Evolutionary conservation across 2,888 invertebrate species (phyloP).

Genomic region (Lasioglossum figueresi): DNA sequence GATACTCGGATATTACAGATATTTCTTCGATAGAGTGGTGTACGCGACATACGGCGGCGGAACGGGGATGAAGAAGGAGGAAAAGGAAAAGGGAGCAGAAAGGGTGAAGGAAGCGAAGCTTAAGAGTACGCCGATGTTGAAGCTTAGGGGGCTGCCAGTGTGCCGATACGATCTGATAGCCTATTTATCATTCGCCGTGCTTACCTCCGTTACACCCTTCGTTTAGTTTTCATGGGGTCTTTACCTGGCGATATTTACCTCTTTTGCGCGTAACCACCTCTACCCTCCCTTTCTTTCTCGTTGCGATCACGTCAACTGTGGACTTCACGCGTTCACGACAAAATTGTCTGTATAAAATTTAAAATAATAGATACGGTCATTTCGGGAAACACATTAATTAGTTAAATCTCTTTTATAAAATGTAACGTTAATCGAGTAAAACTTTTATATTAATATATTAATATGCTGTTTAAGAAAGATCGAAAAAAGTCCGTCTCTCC

Average conservation of each 20-base stretch:
- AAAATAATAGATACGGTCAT: too few species aligned
- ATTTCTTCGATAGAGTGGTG: constrained; percentile 50
- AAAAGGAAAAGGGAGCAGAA: background rate
- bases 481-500: too few species aligned
- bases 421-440: too few species aligned
- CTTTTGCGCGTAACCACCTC: constrained; percentile 43
- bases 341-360: background rate
- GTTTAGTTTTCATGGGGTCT: constrained; percentile 61
- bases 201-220: constrained; percentile 59
- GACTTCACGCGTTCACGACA: background rate
- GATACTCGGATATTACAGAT: constrained; percentile 63
- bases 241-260: constrained; percentile 59
- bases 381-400: too few species aligned
- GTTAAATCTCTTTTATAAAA: too few species aligned
- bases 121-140: constrained; percentile 24
- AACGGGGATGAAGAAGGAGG: constrained; percentile 2
- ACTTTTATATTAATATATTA: too few species aligned
- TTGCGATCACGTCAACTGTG: constrained; percentile 21
- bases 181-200: constrained; percentile 72
- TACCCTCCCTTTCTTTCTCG: background rate
- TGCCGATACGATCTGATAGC: constrained; percentile 71
- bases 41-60: constrained; percentile 35
- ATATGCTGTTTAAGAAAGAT: too few species aligned
- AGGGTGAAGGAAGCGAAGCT: constrained; percentile 31
- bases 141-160: constrained; percentile 57